Evolutionary conservation across 1,140 invertebrate genomes (phyloP), one percentile per base, ranked within the genome.

Genomic region (Bicyclus anynana): DNA sequence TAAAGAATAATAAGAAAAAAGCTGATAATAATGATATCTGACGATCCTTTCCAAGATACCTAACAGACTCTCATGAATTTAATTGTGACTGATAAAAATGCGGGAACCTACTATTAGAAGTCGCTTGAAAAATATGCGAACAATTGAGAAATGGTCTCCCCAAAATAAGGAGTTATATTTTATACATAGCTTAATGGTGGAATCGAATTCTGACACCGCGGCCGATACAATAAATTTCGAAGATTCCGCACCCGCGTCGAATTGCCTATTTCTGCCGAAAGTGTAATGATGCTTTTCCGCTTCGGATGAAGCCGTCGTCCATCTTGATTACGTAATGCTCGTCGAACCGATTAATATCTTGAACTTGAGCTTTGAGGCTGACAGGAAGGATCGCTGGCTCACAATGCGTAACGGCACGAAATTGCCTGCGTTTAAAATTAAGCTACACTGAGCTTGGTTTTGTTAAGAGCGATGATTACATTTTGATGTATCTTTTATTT

Each of bases 261-360:
- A 35, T 59, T 47, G 42, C 13, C 49, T 59, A 29, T 40, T 52
- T 53, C 42, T 37, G 46, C 46, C 42, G 44, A 53, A 59, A 59
- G 50, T 50, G 52, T 61, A 65, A 69, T 65, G 62, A 67, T 53
- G 65, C 60, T 63, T 68, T 68, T 68, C 66, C 66, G 58, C 35
- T 62, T 61, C 58, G 56, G 55, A 64, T 53, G 56, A 40, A 51
- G 62, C 26, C 59, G 61, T 51, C 60, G 66, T 69, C 62, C 53
- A 63, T 72, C 65, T 69, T 66, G 66, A 72, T 72, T 72, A 69
- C 55, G 55, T 57, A 59, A 60, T 52, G 66, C 50, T 68, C 59
- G 58, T 59, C 58, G 62, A 63, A 65, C 59, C 66, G 66, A 57
- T 62, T 66, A 65, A 63, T 62, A 60, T 62, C 56, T 58, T 53